These are phyloP conservation scores for Drosophila tropicalis DNA, from an alignment of 1,140 invertebrate genomes.

Conservation along the genomic window DNA sequence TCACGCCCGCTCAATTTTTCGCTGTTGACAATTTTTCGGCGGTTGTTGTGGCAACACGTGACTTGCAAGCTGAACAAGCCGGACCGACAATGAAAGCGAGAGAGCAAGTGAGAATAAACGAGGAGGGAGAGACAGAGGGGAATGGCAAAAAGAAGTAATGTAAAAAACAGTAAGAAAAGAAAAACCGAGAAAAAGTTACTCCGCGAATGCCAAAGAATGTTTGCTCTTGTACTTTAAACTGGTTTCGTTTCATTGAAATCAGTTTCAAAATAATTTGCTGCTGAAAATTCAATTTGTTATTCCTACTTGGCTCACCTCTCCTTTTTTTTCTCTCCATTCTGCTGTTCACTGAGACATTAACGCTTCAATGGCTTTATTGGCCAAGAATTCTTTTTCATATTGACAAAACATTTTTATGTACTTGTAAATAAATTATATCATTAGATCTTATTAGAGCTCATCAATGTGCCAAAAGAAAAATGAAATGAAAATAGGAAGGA, in stretches of 20 bases:
- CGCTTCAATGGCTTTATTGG: slow-evolving; percentile 71
- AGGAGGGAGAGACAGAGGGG: neutral
- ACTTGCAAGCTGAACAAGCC: slow-evolving; percentile 73
- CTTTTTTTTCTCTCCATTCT: neutral
- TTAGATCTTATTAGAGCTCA: slow-evolving; percentile 61
- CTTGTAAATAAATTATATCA: slow-evolving; percentile 73
- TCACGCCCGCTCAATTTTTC: slow-evolving; percentile 79
- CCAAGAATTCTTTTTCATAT: slow-evolving; percentile 20
- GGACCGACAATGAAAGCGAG: neutral
- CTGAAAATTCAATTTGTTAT: slow-evolving; percentile 81
- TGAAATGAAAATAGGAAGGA: neutral
- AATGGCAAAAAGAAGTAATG: slow-evolving; percentile 14
- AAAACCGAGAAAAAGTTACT: slow-evolving; percentile 54
- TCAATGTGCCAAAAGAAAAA: slow-evolving; percentile 40
- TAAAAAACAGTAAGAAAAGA: slow-evolving; percentile 11
- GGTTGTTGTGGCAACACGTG: slow-evolving; percentile 81
- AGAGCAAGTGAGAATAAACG: neutral
- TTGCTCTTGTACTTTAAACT: slow-evolving; percentile 62
- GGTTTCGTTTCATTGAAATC: slow-evolving; percentile 72
- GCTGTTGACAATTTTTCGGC: slow-evolving; percentile 82
- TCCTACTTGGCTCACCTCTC: slow-evolving; percentile 53
- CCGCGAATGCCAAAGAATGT: slow-evolving; percentile 55
- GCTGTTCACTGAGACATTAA: slow-evolving; percentile 55
- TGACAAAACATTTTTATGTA: slow-evolving; percentile 64
- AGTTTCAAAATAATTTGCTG: slow-evolving; percentile 79